Conservation (phyloP, 2,888 invertebrate species). For the Mesorhabditis belari region DNA sequence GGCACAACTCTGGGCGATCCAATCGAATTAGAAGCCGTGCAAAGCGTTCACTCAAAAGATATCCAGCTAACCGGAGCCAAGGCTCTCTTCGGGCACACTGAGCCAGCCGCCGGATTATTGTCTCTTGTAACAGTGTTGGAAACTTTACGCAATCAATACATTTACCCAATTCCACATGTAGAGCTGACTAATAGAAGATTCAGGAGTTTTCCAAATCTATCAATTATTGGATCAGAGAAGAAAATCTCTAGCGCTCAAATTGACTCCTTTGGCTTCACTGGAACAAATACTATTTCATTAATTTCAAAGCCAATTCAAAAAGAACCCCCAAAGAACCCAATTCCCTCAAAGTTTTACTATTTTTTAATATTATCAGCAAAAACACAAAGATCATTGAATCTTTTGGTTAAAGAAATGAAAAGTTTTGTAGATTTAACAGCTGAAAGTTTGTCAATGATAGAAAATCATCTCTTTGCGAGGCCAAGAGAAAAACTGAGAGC, state of each 20-base stretch:
- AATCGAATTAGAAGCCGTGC: slow-evolving; percentile 34
- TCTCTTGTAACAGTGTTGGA: slow-evolving; percentile 17
- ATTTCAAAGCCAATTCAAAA: slow-evolving; percentile 3
- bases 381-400: slow-evolving; percentile 3
- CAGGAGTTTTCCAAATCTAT: not conserved
- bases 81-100: slow-evolving; percentile 36
- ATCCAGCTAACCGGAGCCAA: slow-evolving; percentile 1
- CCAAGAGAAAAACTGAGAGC: slow-evolving; percentile 14
- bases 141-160: slow-evolving; percentile 1
- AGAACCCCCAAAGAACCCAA: not conserved
- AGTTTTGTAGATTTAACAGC: slow-evolving; percentile 6
- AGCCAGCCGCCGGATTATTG: slow-evolving; percentile 40
- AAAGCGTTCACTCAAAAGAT: not conserved
- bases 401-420: slow-evolving; percentile 1
- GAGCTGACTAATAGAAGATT: slow-evolving; percentile 12
- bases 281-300: slow-evolving; percentile 28
- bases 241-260: slow-evolving; percentile 14
- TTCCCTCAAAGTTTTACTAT: slow-evolving; percentile 6
- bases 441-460: slow-evolving; percentile 5
- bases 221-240: slow-evolving; percentile 24
- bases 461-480: slow-evolving; percentile 5
- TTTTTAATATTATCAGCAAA: slow-evolving; percentile 29
- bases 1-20: slow-evolving; percentile 47
- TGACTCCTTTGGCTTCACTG: slow-evolving; percentile 49
- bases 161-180: slow-evolving; percentile 7